Percentiles rank a stretch among this genome's conserved stretches.
phyloP scores from a whole-genome alignment of 2,113 vertebrate genomes.

The Ctenodactylus gundi region DNA sequence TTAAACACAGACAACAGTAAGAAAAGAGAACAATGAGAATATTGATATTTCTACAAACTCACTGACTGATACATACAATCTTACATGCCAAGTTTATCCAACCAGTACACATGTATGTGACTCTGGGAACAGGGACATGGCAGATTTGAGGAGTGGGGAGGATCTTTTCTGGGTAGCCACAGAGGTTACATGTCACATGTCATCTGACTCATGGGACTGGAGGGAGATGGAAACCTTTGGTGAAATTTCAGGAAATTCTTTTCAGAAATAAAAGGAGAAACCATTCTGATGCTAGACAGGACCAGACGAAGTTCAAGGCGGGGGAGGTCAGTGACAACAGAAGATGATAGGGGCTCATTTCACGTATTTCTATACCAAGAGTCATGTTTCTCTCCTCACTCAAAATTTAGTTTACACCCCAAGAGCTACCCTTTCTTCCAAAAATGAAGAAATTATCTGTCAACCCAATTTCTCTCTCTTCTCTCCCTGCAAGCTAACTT shows the following conservation, averaged over 20 bases:
- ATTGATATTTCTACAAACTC: background rate
- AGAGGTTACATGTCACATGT: background rate
- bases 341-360: background rate
- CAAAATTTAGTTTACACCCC: background rate
- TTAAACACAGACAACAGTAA: background rate
- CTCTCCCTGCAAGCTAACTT: background rate
- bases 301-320: background rate
- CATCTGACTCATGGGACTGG: background rate
- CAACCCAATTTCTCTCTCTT: background rate
- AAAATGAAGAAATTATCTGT: background rate
- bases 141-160: background rate
- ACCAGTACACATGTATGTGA: background rate
- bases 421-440: too few species aligned
- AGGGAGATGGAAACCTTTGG: background rate
- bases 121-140: background rate
- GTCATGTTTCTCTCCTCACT: background rate
- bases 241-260: background rate
- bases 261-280: background rate
- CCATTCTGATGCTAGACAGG: background rate
- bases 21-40: background rate
- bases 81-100: background rate
- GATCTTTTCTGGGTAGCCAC: background rate
- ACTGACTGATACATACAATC: background rate
- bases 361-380: background rate
- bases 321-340: background rate